These are phyloP conservation scores for Notarius lentiginosus DNA, from an alignment of 2,113 vertebrate genomes.

Conservation along the genomic window DNA sequence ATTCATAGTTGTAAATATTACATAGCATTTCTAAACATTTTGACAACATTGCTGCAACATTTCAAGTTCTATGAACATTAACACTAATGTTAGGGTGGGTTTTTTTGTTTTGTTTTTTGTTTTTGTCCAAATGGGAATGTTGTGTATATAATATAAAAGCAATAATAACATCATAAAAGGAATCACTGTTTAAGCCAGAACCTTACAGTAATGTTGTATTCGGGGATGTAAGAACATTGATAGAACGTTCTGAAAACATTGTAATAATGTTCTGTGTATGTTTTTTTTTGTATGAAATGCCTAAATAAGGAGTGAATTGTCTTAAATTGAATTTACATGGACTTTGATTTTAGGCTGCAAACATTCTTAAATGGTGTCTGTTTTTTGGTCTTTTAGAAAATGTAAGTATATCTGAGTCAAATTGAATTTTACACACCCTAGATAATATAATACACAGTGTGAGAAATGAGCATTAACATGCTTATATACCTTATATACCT, in stretches of 20 bases:
- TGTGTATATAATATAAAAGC: not conserved
- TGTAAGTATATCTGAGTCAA: not conserved
- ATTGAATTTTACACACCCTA: not conserved
- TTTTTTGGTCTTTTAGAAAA: not conserved
- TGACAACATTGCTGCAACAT: not conserved
- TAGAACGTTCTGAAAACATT: not conserved
- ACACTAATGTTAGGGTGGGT: not conserved
- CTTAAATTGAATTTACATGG: not conserved
- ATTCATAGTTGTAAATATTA: not conserved
- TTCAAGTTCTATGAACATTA: not conserved
- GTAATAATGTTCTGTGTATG: not conserved
- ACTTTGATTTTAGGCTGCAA: not conserved
- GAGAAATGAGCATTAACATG: not conserved
- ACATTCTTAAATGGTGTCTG: not conserved
- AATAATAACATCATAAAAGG: not conserved
- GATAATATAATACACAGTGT: not conserved
- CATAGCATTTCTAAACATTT: not conserved
- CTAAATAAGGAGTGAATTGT: not conserved
- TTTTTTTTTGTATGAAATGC: not conserved
- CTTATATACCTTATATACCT: not conserved
- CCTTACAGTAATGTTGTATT: not conserved
- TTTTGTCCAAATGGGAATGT: not conserved
- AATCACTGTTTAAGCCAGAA: not conserved
- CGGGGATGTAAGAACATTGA: not conserved
- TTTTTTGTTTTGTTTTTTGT: not conserved